Conservation (phyloP, 1,140 invertebrate species). For the Pentalonia nigronervosa region DNA sequence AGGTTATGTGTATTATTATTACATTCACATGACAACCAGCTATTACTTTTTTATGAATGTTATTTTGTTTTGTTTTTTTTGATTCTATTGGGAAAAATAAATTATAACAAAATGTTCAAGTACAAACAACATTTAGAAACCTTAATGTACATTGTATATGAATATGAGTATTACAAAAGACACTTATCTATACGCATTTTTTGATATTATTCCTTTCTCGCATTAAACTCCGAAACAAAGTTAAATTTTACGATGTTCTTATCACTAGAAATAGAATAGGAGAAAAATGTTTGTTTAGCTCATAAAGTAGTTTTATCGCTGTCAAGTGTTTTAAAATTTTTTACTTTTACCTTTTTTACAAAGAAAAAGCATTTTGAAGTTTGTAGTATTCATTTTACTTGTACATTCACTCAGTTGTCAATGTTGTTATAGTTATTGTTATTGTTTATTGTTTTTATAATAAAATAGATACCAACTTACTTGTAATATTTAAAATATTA, state of each 20-base stretch:
- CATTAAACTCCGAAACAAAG: neutral
- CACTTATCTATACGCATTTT: neutral
- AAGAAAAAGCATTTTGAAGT: constrained; percentile 11
- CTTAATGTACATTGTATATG: constrained; percentile 4
- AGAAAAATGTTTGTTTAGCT: constrained; percentile 40
- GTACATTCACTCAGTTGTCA: neutral
- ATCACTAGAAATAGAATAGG: neutral
- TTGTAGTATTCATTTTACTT: neutral
- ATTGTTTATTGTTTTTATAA: neutral
- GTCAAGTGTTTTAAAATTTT: constrained; percentile 16
- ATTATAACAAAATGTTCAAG: constrained; percentile 29
- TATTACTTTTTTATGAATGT: neutral
- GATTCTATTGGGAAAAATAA: constrained; percentile 26
- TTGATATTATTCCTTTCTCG: neutral
- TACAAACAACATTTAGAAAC: constrained; percentile 5
- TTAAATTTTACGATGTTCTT: constrained; percentile 20
- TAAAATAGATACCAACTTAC: neutral
- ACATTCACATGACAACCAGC: neutral
- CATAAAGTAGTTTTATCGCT: constrained; percentile 46
- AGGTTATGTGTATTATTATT: neutral
- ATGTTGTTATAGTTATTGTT: neutral
- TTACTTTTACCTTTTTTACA: neutral
- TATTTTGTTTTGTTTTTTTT: neutral
- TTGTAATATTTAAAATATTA: neutral
- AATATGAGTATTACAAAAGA: neutral